Evolutionary conservation across 2,113 vertebrate species (phyloP).

Genomic region (Garra rufa): DNA sequence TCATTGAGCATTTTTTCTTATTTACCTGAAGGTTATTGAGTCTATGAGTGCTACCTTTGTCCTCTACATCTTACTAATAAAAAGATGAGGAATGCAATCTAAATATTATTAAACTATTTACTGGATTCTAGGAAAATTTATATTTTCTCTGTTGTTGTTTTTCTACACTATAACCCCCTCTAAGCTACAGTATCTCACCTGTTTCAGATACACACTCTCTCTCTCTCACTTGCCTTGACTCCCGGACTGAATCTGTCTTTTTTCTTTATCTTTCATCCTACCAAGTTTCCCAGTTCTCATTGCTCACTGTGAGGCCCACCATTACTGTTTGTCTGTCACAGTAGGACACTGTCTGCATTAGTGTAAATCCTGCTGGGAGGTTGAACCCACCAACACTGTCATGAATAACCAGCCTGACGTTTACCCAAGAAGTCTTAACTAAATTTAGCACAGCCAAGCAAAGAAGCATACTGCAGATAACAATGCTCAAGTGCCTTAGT

Average conservation of each 20-base stretch:
- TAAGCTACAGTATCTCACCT: not conserved
- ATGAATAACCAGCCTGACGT: slow-evolving; percentile 51
- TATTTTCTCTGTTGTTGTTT: not conserved
- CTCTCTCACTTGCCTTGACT: not conserved
- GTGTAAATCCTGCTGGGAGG: slow-evolving; percentile 46
- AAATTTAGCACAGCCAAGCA: slow-evolving; percentile 40
- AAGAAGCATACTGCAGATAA: not conserved
- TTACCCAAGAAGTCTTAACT: slow-evolving; percentile 41
- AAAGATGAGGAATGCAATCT: not conserved
- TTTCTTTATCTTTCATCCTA: slow-evolving; percentile 35
- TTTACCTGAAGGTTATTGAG: not conserved
- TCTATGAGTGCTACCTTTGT: not conserved
- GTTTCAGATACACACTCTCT: not conserved
- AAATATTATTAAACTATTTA: not conserved
- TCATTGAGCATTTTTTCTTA: not conserved
- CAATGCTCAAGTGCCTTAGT: slow-evolving; percentile 48
- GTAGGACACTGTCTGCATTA: slow-evolving; percentile 35
- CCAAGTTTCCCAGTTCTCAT: slow-evolving; percentile 35
- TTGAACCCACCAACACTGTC: slow-evolving; percentile 51
- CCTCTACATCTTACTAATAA: not conserved
- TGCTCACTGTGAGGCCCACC: slow-evolving; percentile 30
- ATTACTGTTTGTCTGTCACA: slow-evolving; percentile 43
- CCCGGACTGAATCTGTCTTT: slow-evolving; percentile 2
- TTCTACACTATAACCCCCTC: not conserved
- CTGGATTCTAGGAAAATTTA: not conserved